Evolutionary conservation across 2,888 invertebrate species (phyloP).

Genomic region (Eilema griseolum): DNA sequence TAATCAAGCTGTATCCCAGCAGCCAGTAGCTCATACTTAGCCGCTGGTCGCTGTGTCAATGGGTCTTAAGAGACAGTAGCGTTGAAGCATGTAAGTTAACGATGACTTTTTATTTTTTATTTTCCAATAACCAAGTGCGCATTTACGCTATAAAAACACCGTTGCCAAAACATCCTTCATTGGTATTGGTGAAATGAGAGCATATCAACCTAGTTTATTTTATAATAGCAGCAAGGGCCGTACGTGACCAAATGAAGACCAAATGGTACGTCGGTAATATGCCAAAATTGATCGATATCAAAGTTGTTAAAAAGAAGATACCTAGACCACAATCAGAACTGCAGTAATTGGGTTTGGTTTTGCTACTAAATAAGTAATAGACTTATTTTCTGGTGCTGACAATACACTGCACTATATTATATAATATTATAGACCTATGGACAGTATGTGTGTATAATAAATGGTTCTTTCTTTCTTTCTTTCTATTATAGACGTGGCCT

Average conservation of each 20-base stretch:
- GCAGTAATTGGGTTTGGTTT: neutral
- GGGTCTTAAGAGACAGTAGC: neutral
- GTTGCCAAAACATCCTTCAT: conserved; percentile 1
- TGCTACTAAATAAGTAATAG: neutral
- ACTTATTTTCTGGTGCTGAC: too few relatives aligned
- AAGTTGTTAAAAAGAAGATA: neutral
- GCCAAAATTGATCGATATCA: conserved; percentile 1
- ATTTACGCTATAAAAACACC: neutral
- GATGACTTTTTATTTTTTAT: neutral
- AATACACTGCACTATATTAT: too few relatives aligned
- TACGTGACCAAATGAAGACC: conserved; percentile 3
- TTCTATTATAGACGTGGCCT: too few relatives aligned
- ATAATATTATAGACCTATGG: too few relatives aligned
- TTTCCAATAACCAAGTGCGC: neutral
- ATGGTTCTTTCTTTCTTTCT: too few relatives aligned
- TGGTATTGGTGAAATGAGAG: conserved; percentile 12
- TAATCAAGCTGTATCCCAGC: too few relatives aligned
- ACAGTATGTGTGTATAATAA: too few relatives aligned
- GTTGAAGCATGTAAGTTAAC: neutral
- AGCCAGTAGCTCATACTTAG: too few relatives aligned
- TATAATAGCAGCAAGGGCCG: neutral
- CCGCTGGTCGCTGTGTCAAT: neutral
- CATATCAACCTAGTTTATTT: neutral
- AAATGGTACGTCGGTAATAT: neutral
- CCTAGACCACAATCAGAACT: neutral